Base-by-base conservation (phyloP, 2,888 invertebrate species). In the Vanessa cardui region DNA sequence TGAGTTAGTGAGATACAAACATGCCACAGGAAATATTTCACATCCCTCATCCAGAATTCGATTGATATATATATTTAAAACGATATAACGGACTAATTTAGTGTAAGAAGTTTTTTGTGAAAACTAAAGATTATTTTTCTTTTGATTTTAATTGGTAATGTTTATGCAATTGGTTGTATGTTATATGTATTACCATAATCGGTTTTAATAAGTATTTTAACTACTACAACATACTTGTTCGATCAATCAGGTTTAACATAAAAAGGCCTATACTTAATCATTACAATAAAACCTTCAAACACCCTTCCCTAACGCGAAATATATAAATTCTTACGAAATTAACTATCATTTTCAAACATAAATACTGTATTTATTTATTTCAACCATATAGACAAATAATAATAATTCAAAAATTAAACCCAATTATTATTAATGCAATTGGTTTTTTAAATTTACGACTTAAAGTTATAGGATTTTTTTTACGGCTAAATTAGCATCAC, bases 31-130 rank as follows among this genome's bases (percentile, higher is more conserved):
- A 54, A 56, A 39, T 18, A 39, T 39, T 39, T 39, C 6, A 7
- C 15, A 18, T 39, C 56, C 56, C 18, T 56, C 56, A 18, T 33
- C 16, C 58, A 12, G 44, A 44, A 49, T 64, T 49, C 33, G 33
- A 12, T 12, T 12, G 39, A 39, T 39, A 39, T 39, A 64, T 46
- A 47, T 46, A 47, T 47, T 18, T 63, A 62, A 33, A 65, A 62
- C 64, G 50, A 64, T 46, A 58, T 31, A 49, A 50, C 66, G 65
- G 62, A 69, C 65, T 69, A 69, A 69, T 69, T 62, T 69, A 65
- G 65, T 58, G 18, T 62, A 62, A 61, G 45, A 47, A 31, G 7
- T 12, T 21, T 39, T 58, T 49, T 54, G 56, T 39, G 12, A 39
- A 39, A 39, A 33, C n/a, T 54, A 56, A 16, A 5, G 26, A 18